Evolutionary conservation across 2,888 invertebrate species (phyloP).

Genomic region (Pseudolycoriella hygida): DNA sequence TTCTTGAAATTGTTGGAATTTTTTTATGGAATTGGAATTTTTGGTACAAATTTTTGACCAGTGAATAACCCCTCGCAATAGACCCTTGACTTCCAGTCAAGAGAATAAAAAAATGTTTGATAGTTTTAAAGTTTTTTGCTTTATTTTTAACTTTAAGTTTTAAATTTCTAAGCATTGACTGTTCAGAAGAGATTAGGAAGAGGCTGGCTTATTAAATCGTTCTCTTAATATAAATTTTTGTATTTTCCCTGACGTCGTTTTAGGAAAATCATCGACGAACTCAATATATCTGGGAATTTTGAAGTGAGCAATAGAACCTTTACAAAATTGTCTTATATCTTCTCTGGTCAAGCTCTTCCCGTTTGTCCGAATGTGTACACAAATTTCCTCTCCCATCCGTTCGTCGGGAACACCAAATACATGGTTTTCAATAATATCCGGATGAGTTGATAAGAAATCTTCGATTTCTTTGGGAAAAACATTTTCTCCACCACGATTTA

Average conservation of each 20-base stretch:
- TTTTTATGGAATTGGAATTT: too few species aligned
- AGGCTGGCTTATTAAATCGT: background rate
- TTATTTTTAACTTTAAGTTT: too few species aligned
- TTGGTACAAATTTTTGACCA: too few species aligned
- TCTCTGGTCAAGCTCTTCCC: slow-evolving; percentile 31
- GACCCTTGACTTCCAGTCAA: too few species aligned
- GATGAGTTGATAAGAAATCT: slow-evolving; percentile 48
- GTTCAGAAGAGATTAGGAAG: too few species aligned
- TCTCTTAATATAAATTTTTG: slow-evolving; percentile 44
- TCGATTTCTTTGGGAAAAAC: slow-evolving; percentile 68
- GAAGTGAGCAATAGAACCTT: slow-evolving; percentile 53
- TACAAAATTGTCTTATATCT: slow-evolving; percentile 41
- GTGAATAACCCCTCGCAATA: too few species aligned
- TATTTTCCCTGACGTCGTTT: slow-evolving; percentile 63
- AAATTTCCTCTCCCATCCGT: slow-evolving; percentile 55
- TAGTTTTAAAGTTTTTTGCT: too few species aligned
- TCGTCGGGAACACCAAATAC: slow-evolving; percentile 52
- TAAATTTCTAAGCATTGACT: too few species aligned
- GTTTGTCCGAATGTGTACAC: slow-evolving; percentile 35
- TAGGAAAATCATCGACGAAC: slow-evolving; percentile 48
- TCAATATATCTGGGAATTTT: slow-evolving; percentile 58
- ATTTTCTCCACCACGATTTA: slow-evolving; percentile 65
- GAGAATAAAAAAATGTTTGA: too few species aligned
- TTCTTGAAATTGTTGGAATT: too few species aligned
- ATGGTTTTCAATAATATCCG: slow-evolving; percentile 46